A percentile compares a stretch with the other conserved stretches of the same genome.
These are phyloP conservation scores for Drosophila mayaguana DNA, from an alignment of 2,888 invertebrate genomes.

Conservation along the genomic window DNA sequence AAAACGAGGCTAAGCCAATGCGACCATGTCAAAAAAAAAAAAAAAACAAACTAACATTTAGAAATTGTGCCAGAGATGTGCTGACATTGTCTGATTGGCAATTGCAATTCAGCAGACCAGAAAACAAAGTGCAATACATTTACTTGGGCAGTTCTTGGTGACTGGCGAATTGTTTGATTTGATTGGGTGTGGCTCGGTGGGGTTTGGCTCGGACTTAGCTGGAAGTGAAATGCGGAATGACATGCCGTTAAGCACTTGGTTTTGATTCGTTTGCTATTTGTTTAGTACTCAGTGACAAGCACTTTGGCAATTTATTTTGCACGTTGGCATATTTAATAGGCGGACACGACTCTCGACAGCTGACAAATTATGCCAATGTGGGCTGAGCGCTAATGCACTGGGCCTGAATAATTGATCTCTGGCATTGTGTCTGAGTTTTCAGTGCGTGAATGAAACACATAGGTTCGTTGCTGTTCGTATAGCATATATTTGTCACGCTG, in stretches of 20 bases:
- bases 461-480: conserved; percentile 34
- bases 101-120: conserved; percentile 49
- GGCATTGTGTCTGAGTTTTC: conserved; percentile 57
- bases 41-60: conserved; percentile 42
- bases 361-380: conserved; percentile 73
- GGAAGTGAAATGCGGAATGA: conserved; percentile 5
- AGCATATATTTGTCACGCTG: conserved; percentile 40
- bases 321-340: conserved; percentile 74
- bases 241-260: conserved; percentile 27
- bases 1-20: conserved; percentile 15
- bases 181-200: conserved; percentile 17
- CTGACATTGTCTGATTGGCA: conserved; percentile 65
- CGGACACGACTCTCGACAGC: conserved; percentile 52
- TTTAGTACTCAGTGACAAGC: conserved; percentile 53
- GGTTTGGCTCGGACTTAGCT: conserved; percentile 16
- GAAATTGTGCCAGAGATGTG: conserved; percentile 45
- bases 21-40: conserved; percentile 33
- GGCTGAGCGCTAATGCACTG: conserved; percentile 67
- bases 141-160: conserved; percentile 42
- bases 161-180: conserved; percentile 21
- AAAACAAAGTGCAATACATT: conserved; percentile 56
- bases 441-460: conserved; percentile 60
- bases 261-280: conserved; percentile 51
- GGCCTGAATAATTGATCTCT: conserved; percentile 67
- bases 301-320: conserved; percentile 63